Evolutionary conservation across 2,797 vertebrate genomes (phyloP).

Genomic region (Forpus xanthops): DNA sequence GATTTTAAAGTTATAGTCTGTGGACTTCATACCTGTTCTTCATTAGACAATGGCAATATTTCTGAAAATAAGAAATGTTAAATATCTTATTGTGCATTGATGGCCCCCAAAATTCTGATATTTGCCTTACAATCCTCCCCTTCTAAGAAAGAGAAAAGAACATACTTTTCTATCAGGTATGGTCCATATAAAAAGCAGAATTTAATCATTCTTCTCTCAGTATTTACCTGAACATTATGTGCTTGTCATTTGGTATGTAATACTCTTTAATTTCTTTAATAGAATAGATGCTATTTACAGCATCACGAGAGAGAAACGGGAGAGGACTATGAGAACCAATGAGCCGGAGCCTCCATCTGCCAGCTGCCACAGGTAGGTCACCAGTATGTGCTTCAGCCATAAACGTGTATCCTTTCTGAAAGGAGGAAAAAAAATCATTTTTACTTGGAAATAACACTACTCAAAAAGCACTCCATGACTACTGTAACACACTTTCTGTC

Average conservation of each 20-base stretch:
- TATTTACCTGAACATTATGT: slow-evolving; percentile 85
- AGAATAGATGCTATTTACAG: slow-evolving; percentile 75
- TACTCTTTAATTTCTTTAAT: slow-evolving; percentile 85
- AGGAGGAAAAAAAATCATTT: not conserved
- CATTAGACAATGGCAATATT: not conserved
- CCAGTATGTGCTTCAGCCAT: slow-evolving; percentile 81
- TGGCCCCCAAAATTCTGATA: not conserved
- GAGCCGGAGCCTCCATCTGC: slow-evolving; percentile 86
- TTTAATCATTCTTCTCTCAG: not conserved
- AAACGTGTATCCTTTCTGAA: slow-evolving; percentile 89
- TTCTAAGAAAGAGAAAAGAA: not conserved
- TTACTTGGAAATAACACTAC: not conserved
- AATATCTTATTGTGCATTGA: not conserved
- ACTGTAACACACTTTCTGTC: not conserved
- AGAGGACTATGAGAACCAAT: slow-evolving; percentile 79
- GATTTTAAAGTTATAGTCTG: not conserved
- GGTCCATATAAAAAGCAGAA: not conserved
- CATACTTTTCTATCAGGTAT: not conserved
- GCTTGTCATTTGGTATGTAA: slow-evolving; percentile 86
- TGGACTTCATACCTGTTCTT: not conserved
- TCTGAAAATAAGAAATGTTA: not conserved
- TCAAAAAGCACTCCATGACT: not conserved
- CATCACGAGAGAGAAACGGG: slow-evolving; percentile 73
- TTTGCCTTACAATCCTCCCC: not conserved
- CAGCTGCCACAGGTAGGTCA: slow-evolving; percentile 58